phyloP scores from a whole-genome alignment of 2,797 vertebrate species.

The Lophotriccus pileatus region DNA sequence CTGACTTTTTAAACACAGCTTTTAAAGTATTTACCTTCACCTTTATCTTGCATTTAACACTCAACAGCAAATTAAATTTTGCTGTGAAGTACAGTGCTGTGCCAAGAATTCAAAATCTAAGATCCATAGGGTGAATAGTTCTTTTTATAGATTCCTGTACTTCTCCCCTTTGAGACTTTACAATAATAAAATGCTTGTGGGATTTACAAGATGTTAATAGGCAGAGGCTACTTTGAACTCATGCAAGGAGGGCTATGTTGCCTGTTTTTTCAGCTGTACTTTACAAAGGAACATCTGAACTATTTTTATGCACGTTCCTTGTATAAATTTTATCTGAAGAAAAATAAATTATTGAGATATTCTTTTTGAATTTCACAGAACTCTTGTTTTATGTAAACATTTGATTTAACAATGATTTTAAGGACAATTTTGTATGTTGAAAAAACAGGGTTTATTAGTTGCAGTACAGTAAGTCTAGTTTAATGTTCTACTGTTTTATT shows the following conservation, averaged over 20 bases:
- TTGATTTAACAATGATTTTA: conserved; percentile 1
- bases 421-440: neutral
- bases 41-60: conserved; percentile 58
- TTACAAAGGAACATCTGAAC: neutral
- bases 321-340: conserved; percentile 44
- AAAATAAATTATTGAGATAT: neutral
- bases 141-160: conserved; percentile 30
- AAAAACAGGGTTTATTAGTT: neutral
- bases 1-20: conserved; percentile 8
- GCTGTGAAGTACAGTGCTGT: neutral
- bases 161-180: conserved; percentile 30
- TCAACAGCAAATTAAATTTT: conserved; percentile 52
- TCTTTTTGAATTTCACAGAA: conserved; percentile 12
- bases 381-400: neutral
- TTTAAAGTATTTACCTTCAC: conserved; percentile 47
- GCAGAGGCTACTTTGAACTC: conserved; percentile 10
- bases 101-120: conserved; percentile 36
- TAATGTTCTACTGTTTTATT: neutral
- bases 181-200: conserved; percentile 45
- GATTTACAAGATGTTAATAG: conserved; percentile 45
- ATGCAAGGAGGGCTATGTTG: neutral
- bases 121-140: conserved; percentile 19
- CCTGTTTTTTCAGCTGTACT: conserved; percentile 45
- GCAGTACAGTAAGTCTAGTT: neutral
- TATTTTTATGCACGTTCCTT: conserved; percentile 23